A percentile compares a stretch with the other conserved stretches of the same genome.
Conservation (phyloP, 2,888 invertebrate genomes). For the Eilema griseolum region DNA sequence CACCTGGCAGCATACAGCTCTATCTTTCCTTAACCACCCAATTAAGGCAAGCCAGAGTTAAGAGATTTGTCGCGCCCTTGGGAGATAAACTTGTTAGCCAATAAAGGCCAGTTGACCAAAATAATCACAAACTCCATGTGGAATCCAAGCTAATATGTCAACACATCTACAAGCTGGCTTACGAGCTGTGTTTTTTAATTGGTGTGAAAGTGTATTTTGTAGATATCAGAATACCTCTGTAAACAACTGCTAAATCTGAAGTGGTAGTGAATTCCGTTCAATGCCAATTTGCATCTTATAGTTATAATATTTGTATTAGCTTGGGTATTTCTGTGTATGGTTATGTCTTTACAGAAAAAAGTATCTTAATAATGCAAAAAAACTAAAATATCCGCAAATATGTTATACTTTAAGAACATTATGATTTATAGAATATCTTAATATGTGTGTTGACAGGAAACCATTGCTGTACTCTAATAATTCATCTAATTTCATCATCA, state of each 20-base stretch:
- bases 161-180: neutral
- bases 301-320: no score
- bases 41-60: conserved; percentile 4
- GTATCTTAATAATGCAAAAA: no score
- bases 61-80: conserved; percentile 1
- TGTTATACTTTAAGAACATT: no score
- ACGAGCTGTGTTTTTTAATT: neutral
- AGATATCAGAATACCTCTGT: no score
- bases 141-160: neutral
- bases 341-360: no score
- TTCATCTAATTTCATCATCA: no score
- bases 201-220: neutral
- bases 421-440: no score
- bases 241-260: neutral
- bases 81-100: neutral
- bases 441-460: no score
- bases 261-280: neutral
- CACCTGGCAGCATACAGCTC: neutral
- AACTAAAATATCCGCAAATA: no score
- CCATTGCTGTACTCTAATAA: no score
- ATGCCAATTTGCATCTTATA: no score
- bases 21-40: neutral
- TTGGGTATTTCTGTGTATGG: no score
- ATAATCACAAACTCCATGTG: neutral
- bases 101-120: neutral